Base-by-base conservation (phyloP, 2,797 vertebrate species). In the Ataeniobius toweri region DNA sequence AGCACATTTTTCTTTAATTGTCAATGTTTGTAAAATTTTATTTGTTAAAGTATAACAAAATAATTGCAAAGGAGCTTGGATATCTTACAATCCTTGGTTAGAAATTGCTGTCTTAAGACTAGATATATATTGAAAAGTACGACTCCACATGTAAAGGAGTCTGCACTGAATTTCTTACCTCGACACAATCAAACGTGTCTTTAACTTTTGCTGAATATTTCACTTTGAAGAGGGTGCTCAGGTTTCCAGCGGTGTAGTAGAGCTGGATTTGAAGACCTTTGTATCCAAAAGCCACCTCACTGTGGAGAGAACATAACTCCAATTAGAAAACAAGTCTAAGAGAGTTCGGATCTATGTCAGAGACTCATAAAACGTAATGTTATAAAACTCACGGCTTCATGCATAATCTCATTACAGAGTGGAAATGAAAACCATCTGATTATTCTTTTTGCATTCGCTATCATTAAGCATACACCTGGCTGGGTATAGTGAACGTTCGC, bases 261-360 rank as follows among this genome's bases (percentile, higher is more conserved):
- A 99, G 94, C 78, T 96, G 95, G 81, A 96, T 94, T 94, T 99
- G 97, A 91, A 99, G 96, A 73, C 98, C 98, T 89, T 99, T 99
- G 93, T 99, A 99, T 92, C 98, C 98, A 94, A 99, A 99, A 22
- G 97, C 97, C 81, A 98, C 96, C 92, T 99, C 98, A 88, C 98
- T 99, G 91, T 75, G 89, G 76, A 56, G 24, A 69, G 65, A 89
- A 88, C 81, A 28, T 16, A 22, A 68, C 5, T 72, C 20, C 31
- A 74, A 74, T 78, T 1, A 84, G 8, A 28, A 53, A 73, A 78
- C 63, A 83, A 74, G 65, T 74, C 31, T 7, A 3, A 53, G 3
- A 8, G 63, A 50, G 10, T 20, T 50, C 24, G 68, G 1, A 65
- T 78, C 41, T 26, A 31, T 1, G n/a, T 39, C 51, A 80, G 51